phyloP scores from a whole-genome alignment of 2,113 vertebrate species.

The Lagopus muta region DNA sequence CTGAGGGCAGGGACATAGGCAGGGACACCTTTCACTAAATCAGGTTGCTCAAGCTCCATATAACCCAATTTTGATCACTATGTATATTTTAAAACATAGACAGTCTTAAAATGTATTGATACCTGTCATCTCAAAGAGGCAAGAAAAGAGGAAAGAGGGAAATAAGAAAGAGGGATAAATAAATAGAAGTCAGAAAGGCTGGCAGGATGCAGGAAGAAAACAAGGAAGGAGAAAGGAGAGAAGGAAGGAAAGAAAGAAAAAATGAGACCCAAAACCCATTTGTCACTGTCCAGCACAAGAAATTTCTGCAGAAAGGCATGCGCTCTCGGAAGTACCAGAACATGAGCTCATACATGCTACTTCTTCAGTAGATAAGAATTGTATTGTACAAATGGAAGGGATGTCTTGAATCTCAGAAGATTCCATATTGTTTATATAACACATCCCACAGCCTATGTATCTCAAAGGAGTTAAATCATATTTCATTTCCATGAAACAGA shows the following conservation, averaged over 20 bases:
- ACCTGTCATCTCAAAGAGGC: not conserved
- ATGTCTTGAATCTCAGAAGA: not conserved
- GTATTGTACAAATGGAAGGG: not conserved
- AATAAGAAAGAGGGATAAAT: not conserved
- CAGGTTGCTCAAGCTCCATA: not conserved
- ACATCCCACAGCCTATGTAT: not conserved
- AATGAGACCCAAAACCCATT: not conserved
- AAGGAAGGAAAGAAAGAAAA: not conserved
- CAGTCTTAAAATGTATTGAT: not conserved
- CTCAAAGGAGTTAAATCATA: not conserved
- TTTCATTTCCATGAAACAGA: not conserved
- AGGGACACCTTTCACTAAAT: not conserved
- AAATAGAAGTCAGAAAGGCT: not conserved
- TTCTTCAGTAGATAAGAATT: not conserved
- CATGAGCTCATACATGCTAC: fast-evolving
- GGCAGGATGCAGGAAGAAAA: not conserved
- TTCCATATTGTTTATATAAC: not conserved
- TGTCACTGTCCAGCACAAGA: fast-evolving
- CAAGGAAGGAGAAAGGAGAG: not conserved
- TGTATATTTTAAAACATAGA: not conserved
- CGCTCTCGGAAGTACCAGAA: not conserved
- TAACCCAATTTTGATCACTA: not conserved
- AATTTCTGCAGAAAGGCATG: fast-evolving
- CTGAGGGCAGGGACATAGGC: not conserved
- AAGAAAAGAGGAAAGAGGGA: not conserved